These are phyloP conservation scores for Lottia gigantea DNA, from an alignment of 2,888 invertebrate species.

Conservation along the genomic window DNA sequence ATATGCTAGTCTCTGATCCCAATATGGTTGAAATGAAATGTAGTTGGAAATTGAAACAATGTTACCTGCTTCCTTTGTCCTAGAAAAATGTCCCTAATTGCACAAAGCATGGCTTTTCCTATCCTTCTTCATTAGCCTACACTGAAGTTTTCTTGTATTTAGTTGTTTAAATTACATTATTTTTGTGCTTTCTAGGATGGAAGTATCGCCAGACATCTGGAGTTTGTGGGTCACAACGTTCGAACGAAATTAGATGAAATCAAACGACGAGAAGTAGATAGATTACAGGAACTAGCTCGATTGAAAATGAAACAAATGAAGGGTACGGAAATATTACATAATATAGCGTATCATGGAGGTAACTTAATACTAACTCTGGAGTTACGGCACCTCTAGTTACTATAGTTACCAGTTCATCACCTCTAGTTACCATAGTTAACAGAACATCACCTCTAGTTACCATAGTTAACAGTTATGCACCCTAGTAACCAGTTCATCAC, in stretches of 20 bases:
- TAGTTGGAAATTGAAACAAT: too few species aligned
- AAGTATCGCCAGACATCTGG: slow-evolving; percentile 89
- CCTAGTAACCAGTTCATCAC: background rate
- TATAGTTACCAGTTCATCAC: slow-evolving; percentile 2
- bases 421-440: background rate
- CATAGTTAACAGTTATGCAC: too few species aligned
- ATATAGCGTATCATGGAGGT: slow-evolving; percentile 50
- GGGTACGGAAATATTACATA: slow-evolving; percentile 56
- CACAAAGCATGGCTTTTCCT: too few species aligned
- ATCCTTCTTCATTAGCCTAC: too few species aligned
- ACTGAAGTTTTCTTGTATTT: too few species aligned
- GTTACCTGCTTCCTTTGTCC: too few species aligned
- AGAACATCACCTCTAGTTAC: background rate
- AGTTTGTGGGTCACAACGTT: slow-evolving; percentile 88
- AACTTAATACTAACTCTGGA: slow-evolving; percentile 18
- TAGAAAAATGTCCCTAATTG: too few species aligned
- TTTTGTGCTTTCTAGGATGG: slow-evolving; percentile 77
- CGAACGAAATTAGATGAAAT: slow-evolving; percentile 90
- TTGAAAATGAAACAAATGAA: slow-evolving; percentile 53
- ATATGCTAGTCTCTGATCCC: too few species aligned
- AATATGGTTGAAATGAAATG: too few species aligned
- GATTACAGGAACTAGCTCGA: slow-evolving; percentile 79
- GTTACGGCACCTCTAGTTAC: background rate
- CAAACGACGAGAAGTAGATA: slow-evolving; percentile 86
- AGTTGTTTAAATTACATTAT: background rate